Evolutionary conservation across 1,140 invertebrate genomes (phyloP).

Genomic region (Drosophila ambigua): DNA sequence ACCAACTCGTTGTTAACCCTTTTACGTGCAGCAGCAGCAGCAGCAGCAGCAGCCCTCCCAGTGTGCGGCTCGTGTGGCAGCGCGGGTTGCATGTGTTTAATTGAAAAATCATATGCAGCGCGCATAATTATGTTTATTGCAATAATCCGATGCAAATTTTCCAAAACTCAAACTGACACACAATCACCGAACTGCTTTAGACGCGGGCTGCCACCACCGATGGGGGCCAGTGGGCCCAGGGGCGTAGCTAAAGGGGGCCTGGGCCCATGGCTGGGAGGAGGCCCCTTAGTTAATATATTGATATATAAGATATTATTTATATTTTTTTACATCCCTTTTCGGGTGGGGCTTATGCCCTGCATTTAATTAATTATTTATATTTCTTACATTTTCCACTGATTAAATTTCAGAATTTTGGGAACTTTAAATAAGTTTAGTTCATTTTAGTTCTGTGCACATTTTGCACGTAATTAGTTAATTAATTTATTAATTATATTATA

Average conservation of each 20-base stretch:
- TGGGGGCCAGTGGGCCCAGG: constrained; percentile 6
- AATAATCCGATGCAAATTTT: constrained; percentile 82
- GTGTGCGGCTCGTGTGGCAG: constrained; percentile 4
- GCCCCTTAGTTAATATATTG: too few species aligned
- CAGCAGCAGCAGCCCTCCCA: constrained; percentile 6
- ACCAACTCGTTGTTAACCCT: constrained; percentile 41
- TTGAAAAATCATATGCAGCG: constrained; percentile 83
- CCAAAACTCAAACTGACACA: constrained; percentile 70
- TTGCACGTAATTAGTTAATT: too few species aligned
- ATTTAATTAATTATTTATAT: too few species aligned
- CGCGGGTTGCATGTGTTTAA: constrained; percentile 75
- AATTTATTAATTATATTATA: too few species aligned
- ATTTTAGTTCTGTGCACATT: too few species aligned
- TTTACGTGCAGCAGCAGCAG: constrained; percentile 64
- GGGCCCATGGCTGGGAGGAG: too few species aligned
- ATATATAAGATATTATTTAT: too few species aligned
- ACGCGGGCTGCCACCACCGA: constrained; percentile 30
- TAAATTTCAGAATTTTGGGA: too few species aligned
- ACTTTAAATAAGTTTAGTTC: too few species aligned
- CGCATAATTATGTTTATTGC: constrained; percentile 83
- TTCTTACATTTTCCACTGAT: too few species aligned
- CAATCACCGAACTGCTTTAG: constrained; percentile 64
- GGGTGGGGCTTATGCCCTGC: too few species aligned
- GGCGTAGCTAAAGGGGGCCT: constrained; percentile 2
- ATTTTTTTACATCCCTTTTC: too few species aligned